Evolutionary conservation across 2,797 vertebrate genomes (phyloP).

Genomic region (Paedocypris micromegethes): DNA sequence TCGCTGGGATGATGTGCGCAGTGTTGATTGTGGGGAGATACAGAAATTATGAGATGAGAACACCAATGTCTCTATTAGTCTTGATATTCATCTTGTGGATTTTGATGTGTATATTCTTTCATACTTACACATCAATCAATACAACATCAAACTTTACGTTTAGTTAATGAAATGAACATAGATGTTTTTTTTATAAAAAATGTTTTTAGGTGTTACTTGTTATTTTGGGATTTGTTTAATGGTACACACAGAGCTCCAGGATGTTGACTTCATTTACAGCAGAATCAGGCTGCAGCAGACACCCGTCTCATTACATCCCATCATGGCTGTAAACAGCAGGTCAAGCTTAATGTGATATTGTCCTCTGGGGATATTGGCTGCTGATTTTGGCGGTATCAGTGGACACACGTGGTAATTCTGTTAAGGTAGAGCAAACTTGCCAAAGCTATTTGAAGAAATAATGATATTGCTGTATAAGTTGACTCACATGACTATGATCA

Average conservation of each 20-base stretch:
- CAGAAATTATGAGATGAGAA: no score
- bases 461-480: not conserved
- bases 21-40: no score
- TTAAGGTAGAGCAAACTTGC: not conserved
- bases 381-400: constrained; percentile 7
- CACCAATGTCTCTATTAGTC: no score
- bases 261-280: constrained; percentile 21
- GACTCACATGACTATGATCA: not conserved
- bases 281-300: constrained; percentile 19
- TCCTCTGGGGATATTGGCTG: constrained; percentile 1
- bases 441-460: not conserved
- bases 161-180: no score
- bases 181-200: no score
- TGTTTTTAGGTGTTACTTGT: no score
- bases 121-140: no score
- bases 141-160: no score
- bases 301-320: constrained; percentile 10
- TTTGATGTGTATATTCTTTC: no score
- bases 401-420: not conserved
- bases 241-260: no score
- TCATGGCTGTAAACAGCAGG: constrained; percentile 15
- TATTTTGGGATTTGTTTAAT: no score
- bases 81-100: no score
- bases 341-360: constrained; percentile 24
- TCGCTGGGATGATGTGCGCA: constrained; percentile 6